Conservation (phyloP, 2,888 invertebrate species). For the Caenorhabditis sp. region DNA sequence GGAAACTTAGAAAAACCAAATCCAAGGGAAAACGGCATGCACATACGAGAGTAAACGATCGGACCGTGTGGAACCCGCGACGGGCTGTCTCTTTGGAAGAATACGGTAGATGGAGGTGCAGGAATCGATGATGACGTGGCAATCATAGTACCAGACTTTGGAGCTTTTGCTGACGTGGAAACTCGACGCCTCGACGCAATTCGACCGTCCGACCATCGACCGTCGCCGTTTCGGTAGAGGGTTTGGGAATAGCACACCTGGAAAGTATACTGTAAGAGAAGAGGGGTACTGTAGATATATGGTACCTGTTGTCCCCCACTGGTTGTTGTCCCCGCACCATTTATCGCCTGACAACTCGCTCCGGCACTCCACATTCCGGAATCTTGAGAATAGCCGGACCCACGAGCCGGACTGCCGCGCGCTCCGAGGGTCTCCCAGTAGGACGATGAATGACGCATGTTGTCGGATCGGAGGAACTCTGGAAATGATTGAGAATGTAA, state of each 20-base stretch:
- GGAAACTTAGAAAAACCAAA: neutral
- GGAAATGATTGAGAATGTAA: neutral
- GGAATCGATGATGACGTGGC: neutral
- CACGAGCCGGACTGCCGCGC: constrained; percentile 57
- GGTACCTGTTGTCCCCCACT: constrained; percentile 44
- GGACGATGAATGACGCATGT: constrained; percentile 49
- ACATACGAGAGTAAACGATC: constrained; percentile 51
- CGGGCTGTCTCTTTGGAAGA: constrained; percentile 68
- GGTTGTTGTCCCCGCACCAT: constrained; percentile 15
- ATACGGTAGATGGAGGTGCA: constrained; percentile 13
- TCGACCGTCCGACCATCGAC: constrained; percentile 77
- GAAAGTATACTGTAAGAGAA: neutral
- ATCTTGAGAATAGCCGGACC: constrained; percentile 59
- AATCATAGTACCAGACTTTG: too few relatives aligned
- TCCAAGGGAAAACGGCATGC: constrained; percentile 31
- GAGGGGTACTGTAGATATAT: neutral
- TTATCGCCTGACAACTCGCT: constrained; percentile 45
- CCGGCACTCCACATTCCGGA: constrained; percentile 61
- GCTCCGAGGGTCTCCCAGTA: constrained; percentile 46
- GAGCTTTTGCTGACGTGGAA: constrained; percentile 21
- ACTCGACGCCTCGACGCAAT: constrained; percentile 64
- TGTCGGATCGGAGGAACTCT: constrained; percentile 46
- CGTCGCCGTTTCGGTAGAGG: constrained; percentile 76
- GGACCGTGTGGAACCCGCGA: constrained; percentile 71
- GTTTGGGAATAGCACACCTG: constrained; percentile 58